These are phyloP conservation scores for Rotaria sp. DNA, from an alignment of 2,888 invertebrate species.

Conservation along the genomic window DNA sequence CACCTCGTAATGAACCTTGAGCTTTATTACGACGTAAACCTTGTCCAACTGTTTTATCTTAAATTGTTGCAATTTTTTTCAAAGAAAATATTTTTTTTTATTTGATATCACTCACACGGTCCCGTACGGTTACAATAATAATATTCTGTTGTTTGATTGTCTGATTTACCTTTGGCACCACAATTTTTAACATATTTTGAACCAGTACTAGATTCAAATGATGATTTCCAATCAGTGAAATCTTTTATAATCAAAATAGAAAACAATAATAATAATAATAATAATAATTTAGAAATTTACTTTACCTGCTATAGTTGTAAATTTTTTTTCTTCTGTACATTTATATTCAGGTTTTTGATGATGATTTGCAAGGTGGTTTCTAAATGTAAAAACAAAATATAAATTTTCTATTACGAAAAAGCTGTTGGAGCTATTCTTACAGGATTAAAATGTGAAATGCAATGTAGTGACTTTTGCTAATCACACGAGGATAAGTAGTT, in stretches of 20 bases:
- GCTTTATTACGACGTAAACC: slow-evolving; percentile 20
- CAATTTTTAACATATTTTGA: slow-evolving; percentile 30
- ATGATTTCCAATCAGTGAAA: slow-evolving; percentile 20
- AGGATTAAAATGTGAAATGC: no score
- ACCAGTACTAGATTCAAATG: neutral
- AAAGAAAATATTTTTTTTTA: neutral
- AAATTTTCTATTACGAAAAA: no score
- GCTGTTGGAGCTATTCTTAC: no score
- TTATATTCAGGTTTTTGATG: slow-evolving; percentile 31
- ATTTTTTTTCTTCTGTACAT: slow-evolving; percentile 27
- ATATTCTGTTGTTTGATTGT: slow-evolving; percentile 19
- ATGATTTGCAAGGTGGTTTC: slow-evolving; percentile 17
- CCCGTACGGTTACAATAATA: slow-evolving; percentile 26
- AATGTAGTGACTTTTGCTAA: no score
- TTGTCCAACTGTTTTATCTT: slow-evolving; percentile 13
- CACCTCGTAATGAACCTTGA: slow-evolving; percentile 17
- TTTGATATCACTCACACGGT: neutral
- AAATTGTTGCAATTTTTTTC: neutral
- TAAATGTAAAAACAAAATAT: neutral
- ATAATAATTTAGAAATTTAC: neutral
- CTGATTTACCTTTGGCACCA: slow-evolving; percentile 24
- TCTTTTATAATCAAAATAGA: neutral
- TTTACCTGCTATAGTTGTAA: neutral
- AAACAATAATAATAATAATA: neutral
- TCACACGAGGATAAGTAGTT: no score